phyloP scores from a whole-genome alignment of 1,140 invertebrate species.

The Drosophila kanapiae region DNA sequence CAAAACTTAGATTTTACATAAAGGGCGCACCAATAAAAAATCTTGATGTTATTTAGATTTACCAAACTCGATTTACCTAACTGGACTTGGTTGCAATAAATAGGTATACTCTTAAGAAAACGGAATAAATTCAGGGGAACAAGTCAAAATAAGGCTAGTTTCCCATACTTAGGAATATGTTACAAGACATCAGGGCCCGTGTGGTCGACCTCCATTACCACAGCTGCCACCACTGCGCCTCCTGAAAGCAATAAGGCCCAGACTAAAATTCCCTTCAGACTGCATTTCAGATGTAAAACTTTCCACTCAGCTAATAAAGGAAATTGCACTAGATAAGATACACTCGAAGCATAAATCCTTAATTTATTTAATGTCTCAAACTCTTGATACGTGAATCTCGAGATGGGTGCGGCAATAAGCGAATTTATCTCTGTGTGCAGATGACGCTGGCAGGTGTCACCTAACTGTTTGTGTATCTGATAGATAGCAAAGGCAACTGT shows the following conservation, averaged over 20 bases:
- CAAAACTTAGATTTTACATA: too few species aligned
- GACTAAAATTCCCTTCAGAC: too few species aligned
- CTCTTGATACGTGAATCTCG: not conserved
- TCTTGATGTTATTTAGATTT: too few species aligned
- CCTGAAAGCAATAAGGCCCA: not conserved
- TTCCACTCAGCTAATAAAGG: conserved; percentile 7
- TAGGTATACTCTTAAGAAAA: too few species aligned
- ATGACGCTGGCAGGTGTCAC: conserved; percentile 16
- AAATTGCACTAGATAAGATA: conserved; percentile 11
- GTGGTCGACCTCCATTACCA: not conserved
- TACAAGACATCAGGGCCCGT: too few species aligned
- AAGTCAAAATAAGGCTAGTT: too few species aligned
- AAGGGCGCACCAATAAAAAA: too few species aligned
- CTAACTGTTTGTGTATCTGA: conserved; percentile 13
- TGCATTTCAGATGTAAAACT: conserved; percentile 23
- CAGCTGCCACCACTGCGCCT: not conserved
- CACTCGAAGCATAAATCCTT: conserved; percentile 19
- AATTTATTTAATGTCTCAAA: conserved; percentile 35
- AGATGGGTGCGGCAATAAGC: conserved; percentile 2
- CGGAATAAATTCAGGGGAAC: too few species aligned
- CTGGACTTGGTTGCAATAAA: too few species aligned
- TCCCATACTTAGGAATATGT: too few species aligned
- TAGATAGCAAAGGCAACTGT: conserved; percentile 3
- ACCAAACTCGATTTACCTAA: too few species aligned
- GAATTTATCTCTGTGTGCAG: conserved; percentile 26